Evolutionary conservation across 2,888 invertebrate species (phyloP), one percentile per base, ranked within the genome.

Genomic region (Caenorhabditis sp.): DNA sequence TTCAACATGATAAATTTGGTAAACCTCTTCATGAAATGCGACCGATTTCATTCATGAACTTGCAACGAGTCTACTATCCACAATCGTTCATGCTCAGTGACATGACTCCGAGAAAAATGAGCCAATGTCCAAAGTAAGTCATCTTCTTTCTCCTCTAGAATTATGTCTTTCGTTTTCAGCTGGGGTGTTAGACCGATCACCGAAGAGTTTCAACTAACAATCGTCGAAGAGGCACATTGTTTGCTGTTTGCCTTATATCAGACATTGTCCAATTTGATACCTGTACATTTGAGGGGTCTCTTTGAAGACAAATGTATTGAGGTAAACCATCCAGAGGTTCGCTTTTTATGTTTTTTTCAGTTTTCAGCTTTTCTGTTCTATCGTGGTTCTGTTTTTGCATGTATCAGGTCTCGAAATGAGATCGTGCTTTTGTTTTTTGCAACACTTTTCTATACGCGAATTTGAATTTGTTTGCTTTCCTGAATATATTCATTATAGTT

Each of bases 1-100:
- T 96, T 59, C 94, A 95, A 87, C 93, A 92, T 87, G 95, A 95
- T 89, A 93, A 94, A 84, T 93, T 93, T 71, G 92, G 93, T 73
- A 93, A 94, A 84, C 95, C 95, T 43, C 94, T 95, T 61, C 94
- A 95, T 88, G 96, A 96, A 90, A 94, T 95, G 62, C 95, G 95
- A 89, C 94, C 94, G 88, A 92, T 95, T 58, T 94, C 94, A 82
- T 90, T 96, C 68, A 94, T 95, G 90, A 93, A 95, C 63, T 90
- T 97, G 64, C 88, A 87, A 69, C 76, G 88, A 24, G 83, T 88
- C 59, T 88, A 88, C 70, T 85, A 85, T 66, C 88, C 88, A 12
- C 87, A 87, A 58, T 95, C 95, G 89, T 93, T 95, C 89, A 91
- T 92, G 76, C 94, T 95, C 88, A 93, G 93, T 86, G 94, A 94